These are phyloP conservation scores for Momotus momota DNA, from an alignment of 2,797 vertebrate genomes.

Conservation along the genomic window DNA sequence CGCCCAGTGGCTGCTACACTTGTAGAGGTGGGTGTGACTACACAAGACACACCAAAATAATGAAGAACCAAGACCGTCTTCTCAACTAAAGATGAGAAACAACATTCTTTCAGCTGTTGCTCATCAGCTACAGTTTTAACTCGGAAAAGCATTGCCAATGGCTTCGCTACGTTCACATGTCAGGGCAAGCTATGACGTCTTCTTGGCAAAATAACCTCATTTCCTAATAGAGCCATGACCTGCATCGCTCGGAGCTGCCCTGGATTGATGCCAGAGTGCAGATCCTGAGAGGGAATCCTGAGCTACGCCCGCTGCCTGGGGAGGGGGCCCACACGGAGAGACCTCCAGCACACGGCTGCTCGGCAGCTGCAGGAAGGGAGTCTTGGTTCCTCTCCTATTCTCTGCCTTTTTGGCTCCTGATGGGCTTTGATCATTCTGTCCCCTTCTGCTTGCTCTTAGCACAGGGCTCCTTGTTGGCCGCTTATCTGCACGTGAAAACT, in stretches of 20 bases:
- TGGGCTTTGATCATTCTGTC: neutral
- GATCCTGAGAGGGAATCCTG: neutral
- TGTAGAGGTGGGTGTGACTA: neutral
- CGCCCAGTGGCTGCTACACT: neutral
- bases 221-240: neutral
- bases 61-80: neutral
- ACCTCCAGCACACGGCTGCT: neutral
- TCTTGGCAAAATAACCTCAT: neutral
- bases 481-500: neutral
- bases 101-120: neutral
- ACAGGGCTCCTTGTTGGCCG: neutral
- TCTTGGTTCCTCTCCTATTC: neutral
- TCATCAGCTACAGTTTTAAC: neutral
- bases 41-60: neutral
- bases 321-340: neutral
- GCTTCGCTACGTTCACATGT: neutral
- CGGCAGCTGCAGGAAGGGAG: accelerated
- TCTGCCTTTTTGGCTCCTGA: neutral
- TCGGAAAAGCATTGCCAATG: neutral
- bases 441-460: neutral
- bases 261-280: neutral
- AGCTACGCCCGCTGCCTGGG: neutral
- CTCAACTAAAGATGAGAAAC: neutral
- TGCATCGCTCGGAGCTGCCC: neutral
- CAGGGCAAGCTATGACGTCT: neutral